phyloP scores from a whole-genome alignment of 1,140 invertebrate species.

The Samia ricini region DNA sequence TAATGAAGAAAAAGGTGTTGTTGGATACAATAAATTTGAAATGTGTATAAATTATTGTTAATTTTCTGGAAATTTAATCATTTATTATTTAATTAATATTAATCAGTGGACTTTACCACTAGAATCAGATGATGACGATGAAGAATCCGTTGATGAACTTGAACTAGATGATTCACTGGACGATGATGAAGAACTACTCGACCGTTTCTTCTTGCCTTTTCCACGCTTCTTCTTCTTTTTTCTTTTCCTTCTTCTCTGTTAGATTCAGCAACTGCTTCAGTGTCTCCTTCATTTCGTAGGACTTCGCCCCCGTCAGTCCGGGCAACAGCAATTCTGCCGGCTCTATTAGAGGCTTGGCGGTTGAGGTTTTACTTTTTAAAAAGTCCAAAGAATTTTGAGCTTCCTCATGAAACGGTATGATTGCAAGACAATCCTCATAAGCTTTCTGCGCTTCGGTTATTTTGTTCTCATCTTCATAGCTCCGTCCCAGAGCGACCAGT shows the following conservation, averaged over 20 bases:
- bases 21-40: too few relatives aligned
- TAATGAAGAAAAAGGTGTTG: too few relatives aligned
- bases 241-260: constrained; percentile 82
- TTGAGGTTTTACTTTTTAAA: constrained; percentile 82
- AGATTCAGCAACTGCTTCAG: constrained; percentile 80
- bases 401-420: constrained; percentile 91
- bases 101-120: constrained; percentile 59
- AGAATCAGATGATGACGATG: constrained; percentile 79
- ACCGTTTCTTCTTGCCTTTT: constrained; percentile 83
- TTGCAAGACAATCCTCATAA: constrained; percentile 88
- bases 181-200: constrained; percentile 82
- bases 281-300: constrained; percentile 81
- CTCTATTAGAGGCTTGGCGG: constrained; percentile 79
- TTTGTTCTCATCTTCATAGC: constrained; percentile 91
- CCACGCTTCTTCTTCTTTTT: constrained; percentile 86
- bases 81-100: too few relatives aligned
- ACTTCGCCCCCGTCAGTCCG: constrained; percentile 73
- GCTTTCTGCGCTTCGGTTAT: constrained; percentile 90
- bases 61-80: too few relatives aligned
- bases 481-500: constrained; percentile 89
- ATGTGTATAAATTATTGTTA: too few relatives aligned
- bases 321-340: constrained; percentile 79
- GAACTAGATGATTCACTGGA: constrained; percentile 82
- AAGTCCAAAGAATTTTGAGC: constrained; percentile 89
- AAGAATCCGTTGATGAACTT: constrained; percentile 81